Base-by-base conservation (phyloP, 2,797 vertebrate genomes). In the Artibeus jamaicensis region DNA sequence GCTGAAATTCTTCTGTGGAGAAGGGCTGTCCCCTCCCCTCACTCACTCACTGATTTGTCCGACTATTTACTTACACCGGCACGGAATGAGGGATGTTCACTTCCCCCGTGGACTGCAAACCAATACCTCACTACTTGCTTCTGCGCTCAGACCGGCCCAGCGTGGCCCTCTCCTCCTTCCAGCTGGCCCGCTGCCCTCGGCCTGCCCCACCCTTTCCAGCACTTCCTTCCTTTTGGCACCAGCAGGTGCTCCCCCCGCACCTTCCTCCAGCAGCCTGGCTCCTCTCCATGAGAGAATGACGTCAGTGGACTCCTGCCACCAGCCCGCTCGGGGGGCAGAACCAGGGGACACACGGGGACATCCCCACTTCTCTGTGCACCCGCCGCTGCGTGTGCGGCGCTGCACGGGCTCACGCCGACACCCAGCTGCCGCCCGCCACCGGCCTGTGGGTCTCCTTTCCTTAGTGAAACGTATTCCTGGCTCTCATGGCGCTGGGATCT, bases 51-150 rank as follows among this genome's bases (percentile, higher is more conserved):
- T 44, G 9, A 62, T 44, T 10, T 18, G 7, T 2, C 21, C 29
- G 10, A 29, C 16, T 32, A 29, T 1, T 19, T 37, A 21, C 5
- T 9, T 1, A 0, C 3, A 22, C 42, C 68, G 11, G 70, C 10
- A 34, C 5, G 22, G 18, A 82, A 19, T 9, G 44, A 10, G 1
- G 7, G 42, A 1, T 6, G 15, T 1, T 29, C 32, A 48, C 16
- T 42, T 1, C 34, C 26, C 9, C n/a, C 39, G 4, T 1, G 16
- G 76, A 10, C 5, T 34, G 18, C 3, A 39, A 9, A 15, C 50
- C 57, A 6, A 19, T 5, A 1, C 4, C 3, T 34, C 6, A 8
- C 6, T 19, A 9, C 15, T 1, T 4, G 24, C 7, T 34, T 24
- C 62, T 59, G 29, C 6, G 44, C 53, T 46, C n/a, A 14, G 24